Evolutionary conservation across 2,888 invertebrate genomes (phyloP), one percentile per base, ranked within the genome.

Genomic region (Acleris literana): DNA sequence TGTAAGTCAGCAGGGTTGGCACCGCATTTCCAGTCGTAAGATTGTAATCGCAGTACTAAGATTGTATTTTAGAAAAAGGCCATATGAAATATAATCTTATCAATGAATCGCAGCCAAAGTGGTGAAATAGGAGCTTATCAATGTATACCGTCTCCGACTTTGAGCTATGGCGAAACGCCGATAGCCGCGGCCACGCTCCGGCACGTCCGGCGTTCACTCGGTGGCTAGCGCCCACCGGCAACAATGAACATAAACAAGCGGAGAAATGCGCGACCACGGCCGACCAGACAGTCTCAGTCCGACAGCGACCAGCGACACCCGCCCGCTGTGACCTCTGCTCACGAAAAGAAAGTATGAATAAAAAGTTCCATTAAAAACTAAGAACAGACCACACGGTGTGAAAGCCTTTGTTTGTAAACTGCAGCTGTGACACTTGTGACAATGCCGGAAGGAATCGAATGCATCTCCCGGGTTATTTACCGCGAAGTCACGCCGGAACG

Each of bases 401-500:
- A 51, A 52, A 18, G 53, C 17, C 13, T 51, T 49, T 52, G 39
- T 49, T 56, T 33, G 61, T 52, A 59, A 64, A 68, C 59, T 69
- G 60, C 63, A 17, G 51, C 56, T 51, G 62, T 56, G 61, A 56
- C 48, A 55, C 60, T 44, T 33, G 25, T 56, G 54, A 84, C 74
- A 71, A 92, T 92, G 92, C 92, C 92, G 72, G 90, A 88, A 64
- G 86, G 89, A 82, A 73, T 78, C 69, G 86, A 78, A 70, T 72
- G 71, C 25, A 64, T 82, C 69, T 78, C 82, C 25, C 84, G 79
- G 72, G 84, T 92, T 67, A 83, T 91, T 49, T 81, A 87, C 49
- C 82, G 86, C 48, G 86, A 90, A 76, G 85, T 92, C 46, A 92
- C 92, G 20, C 88, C 90, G 57, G 92, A 92, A 70, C 81, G 92